Evolutionary conservation across 2,113 vertebrate genomes (phyloP), one percentile per base, ranked within the genome.

Genomic region (Collichthys lucidus): DNA sequence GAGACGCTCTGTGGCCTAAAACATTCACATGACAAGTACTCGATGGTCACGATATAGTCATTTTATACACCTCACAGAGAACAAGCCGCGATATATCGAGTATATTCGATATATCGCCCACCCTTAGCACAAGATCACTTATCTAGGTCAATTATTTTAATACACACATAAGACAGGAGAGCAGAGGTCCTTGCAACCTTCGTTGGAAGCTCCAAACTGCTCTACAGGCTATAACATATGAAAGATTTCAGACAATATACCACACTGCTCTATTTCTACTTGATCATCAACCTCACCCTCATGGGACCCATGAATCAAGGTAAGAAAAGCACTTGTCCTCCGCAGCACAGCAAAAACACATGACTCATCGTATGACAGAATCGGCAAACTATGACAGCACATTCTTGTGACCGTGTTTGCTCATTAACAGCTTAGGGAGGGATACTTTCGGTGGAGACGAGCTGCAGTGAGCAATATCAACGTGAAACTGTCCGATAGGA

Each of bases 321-420:
- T 55, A 63, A 80, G 56, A 72, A 81, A 78, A 65, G 12, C 17
- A 1, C 56, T 16, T n/a, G 22, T 63, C 52, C 24, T 56, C 40
- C 1, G 11, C 24, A 47, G 26, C 60, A 57, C 52, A 78, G 11
- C 17, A 85, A 76, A 76, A 85, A 83, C 80, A 85, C 66, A 87
- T 83, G 86, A 90, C 84, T 86, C 87, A 77, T 61, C 61, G 57
- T 31, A 74, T 84, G 77, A 88, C 87, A 77, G n/a, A 83, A 57
- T 77, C 79, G 77, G 59, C 66, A 74, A 86, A 85, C 74, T 85
- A 80, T 84, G 83, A 80, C 84, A 72, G n/a, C 65, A 87, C 76
- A 86, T 80, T 87, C 60, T 85, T 56, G 66, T 10, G 78, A 77
- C 73, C n/a, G 42, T 16, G 22, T 74, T 77, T 86, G 80, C 68